Percentiles rank a stretch among this genome's conserved stretches.
Conservation (phyloP, 2,888 invertebrate species). For the Suillia variegata region DNA sequence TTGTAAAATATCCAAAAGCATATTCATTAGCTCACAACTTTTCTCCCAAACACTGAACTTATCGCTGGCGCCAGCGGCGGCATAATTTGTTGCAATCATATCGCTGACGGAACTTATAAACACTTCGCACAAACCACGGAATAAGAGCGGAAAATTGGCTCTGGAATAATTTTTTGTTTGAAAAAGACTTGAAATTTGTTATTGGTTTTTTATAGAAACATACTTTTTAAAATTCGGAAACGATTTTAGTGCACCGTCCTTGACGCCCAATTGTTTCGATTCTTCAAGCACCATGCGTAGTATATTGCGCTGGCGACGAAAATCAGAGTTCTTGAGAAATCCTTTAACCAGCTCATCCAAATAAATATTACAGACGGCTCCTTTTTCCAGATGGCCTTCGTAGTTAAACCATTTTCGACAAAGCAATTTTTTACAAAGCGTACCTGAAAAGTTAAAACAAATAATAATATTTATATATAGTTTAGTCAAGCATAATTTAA, state of each 20-base stretch:
- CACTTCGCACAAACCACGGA: constrained; percentile 69
- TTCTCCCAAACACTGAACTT: constrained; percentile 72
- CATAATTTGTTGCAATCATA: constrained; percentile 63
- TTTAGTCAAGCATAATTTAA: not conserved
- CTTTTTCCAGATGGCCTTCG: constrained; percentile 69
- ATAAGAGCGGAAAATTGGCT: constrained; percentile 71
- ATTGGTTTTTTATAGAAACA: no score
- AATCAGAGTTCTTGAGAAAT: constrained; percentile 68
- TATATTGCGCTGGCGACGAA: constrained; percentile 66
- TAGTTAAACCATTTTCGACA: constrained; percentile 72
- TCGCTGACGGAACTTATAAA: constrained; percentile 66
- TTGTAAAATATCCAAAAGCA: constrained; percentile 71
- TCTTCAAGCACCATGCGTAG: constrained; percentile 66
- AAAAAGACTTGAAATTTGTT: no score
- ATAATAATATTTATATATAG: not conserved
- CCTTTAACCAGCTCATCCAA: constrained; percentile 69
- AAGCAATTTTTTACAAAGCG: constrained; percentile 65
- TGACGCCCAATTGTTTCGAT: constrained; percentile 64
- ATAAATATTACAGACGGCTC: constrained; percentile 68
- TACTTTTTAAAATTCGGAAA: constrained; percentile 71
- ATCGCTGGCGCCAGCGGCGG: constrained; percentile 63
- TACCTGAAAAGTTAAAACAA: constrained; percentile 50
- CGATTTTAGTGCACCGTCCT: constrained; percentile 66
- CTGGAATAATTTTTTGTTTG: no score
- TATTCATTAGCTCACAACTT: constrained; percentile 68